Evolutionary conservation across 2,797 vertebrate genomes (phyloP).

Genomic region (Anas acuta): DNA sequence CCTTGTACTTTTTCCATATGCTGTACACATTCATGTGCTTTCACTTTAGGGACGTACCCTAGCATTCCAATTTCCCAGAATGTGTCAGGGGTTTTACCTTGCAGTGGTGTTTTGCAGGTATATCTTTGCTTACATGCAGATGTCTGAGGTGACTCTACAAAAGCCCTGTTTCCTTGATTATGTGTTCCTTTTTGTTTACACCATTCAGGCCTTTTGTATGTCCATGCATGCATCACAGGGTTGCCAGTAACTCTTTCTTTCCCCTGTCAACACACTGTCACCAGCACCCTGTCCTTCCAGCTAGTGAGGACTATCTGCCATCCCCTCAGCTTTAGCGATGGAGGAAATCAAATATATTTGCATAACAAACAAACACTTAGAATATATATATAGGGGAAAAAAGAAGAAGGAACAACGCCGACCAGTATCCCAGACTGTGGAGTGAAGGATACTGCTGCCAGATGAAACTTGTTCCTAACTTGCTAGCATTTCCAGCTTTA

Average conservation of each 20-base stretch:
- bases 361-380: not conserved
- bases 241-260: not conserved
- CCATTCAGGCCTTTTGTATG: not conserved
- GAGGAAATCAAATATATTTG: not conserved
- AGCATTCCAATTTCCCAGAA: not conserved
- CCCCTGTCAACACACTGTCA: not conserved
- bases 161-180: not conserved
- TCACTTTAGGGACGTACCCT: not conserved
- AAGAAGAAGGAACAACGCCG: not conserved
- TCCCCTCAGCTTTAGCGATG: fast-evolving
- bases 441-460: not conserved
- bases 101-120: not conserved
- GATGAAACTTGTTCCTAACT: not conserved
- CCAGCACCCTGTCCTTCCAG: too few relatives aligned
- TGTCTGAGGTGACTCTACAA: not conserved
- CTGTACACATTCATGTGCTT: not conserved
- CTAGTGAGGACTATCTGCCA: not conserved
- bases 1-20: not conserved
- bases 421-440: not conserved
- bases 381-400: not conserved
- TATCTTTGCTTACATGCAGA: not conserved
- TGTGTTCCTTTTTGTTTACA: not conserved
- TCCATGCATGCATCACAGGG: not conserved
- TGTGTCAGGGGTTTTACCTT: not conserved
- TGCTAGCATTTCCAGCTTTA: not conserved